Base-by-base conservation (phyloP, 2,888 invertebrate species). In the Julus scandinavius region DNA sequence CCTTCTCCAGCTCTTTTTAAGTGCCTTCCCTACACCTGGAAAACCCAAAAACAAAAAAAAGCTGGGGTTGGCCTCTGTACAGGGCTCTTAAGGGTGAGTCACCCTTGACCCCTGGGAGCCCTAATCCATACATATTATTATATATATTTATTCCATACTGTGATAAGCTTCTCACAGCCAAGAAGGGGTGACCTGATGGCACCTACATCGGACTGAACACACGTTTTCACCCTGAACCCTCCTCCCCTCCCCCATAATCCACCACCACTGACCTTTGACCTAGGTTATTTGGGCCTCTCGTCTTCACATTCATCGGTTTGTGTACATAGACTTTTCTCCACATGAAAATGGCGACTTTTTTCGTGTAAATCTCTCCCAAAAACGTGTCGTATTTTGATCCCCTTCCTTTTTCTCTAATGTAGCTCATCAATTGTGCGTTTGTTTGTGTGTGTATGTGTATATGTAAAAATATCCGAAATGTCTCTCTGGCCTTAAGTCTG, bases 41-140 rank as follows among this genome's bases (percentile, higher is more conserved):
- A 72, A 72, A 72, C 63, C 63, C 63, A 72, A 72, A 72, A 72
- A 72, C 63, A 72, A 72, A 72, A 72, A 72, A 72, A 72, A 72
- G 63, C 63, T 72, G 63, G 63, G 63, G 63, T 72, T 72, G 63
- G 63, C 63, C 20, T 72, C 63, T 72, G 63, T 72, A 20, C 63
- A 72, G 63, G 63, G 63, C 63, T 72, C 63, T n/a, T 63, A 20
- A 20, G 5, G 63, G 63, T n/a, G 45, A 45, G 63, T 72, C 45
- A 45, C 45, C 45, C 20, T n/a, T 20, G 63, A 72, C 20, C 63
- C 63, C 63, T 54, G 15, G 20, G 63, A 72, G 63, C 63, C 63
- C 63, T 72, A 72, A 72, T 72, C 20, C 63, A 72, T 72, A 72
- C 63, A 72, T 72, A 72, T 72, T 72, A 72, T 72, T 72, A 72